Percentiles rank a stretch among this genome's conserved stretches.
These are phyloP conservation scores for Cryptus viduatorius DNA, from an alignment of 2,888 invertebrate genomes.

Conservation along the genomic window DNA sequence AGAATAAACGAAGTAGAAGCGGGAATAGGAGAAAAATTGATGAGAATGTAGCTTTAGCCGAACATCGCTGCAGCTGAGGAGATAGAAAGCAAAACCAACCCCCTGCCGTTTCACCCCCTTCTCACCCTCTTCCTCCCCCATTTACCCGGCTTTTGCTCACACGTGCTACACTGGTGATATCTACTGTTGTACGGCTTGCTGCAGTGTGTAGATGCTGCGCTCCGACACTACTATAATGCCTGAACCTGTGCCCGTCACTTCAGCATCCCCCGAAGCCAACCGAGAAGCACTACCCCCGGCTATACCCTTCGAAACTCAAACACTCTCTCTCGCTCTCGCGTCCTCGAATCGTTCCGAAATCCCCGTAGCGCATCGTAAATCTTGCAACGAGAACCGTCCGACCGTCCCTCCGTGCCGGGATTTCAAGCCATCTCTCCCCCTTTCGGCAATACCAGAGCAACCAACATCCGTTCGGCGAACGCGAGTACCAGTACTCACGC, in stretches of 20 bases:
- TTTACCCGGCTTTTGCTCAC: neutral
- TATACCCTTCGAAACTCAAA: constrained; percentile 19
- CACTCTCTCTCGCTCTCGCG: constrained; percentile 30
- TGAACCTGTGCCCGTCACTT: constrained; percentile 39
- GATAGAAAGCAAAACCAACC: constrained; percentile 19
- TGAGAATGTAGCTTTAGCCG: constrained; percentile 1
- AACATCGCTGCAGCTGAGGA: constrained; percentile 4
- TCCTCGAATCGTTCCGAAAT: constrained; percentile 66
- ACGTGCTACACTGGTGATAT: constrained; percentile 13
- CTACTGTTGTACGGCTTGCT: constrained; percentile 9
- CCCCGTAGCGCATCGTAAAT: constrained; percentile 75
- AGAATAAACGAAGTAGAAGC: constrained; percentile 16
- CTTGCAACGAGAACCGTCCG: constrained; percentile 74
- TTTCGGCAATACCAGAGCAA: constrained; percentile 47
- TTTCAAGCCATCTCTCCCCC: constrained; percentile 10
- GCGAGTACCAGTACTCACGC: constrained; percentile 51
- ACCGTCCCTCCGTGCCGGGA: constrained; percentile 52
- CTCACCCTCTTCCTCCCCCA: too few relatives aligned
- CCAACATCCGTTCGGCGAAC: constrained; percentile 56
- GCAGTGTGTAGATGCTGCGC: constrained; percentile 1
- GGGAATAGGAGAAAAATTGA: constrained; percentile 49
- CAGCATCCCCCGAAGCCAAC: constrained; percentile 16
- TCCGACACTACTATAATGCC: neutral
- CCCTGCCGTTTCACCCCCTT: neutral
- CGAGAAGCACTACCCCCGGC: neutral